Evolutionary conservation across 2,888 invertebrate genomes (phyloP), one percentile per base, ranked within the genome.

Genomic region (Macaria liturata): DNA sequence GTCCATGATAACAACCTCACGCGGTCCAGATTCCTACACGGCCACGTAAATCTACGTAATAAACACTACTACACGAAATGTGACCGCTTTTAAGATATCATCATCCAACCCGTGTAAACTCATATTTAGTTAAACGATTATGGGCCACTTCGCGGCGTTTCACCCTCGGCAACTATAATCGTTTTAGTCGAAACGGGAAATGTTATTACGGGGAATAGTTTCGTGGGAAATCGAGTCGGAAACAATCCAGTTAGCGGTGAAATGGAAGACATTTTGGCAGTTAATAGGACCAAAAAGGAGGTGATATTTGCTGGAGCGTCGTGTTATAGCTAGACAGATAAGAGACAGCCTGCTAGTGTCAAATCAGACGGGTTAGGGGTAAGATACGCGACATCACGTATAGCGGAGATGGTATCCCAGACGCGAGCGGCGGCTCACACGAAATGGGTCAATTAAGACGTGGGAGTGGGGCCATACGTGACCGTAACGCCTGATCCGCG

Each of bases 401-500:
- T 59, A 67, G 85, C 89, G 88, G 91, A 76, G 91, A 91, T 91
- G 77, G 80, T 91, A 91, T 91, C 91, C 91, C 82, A 78, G 74
- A 86, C 78, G 80, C 81, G 81, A 81, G 84, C 80, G 71, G 80
- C 87, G 83, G 84, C 85, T 86, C 83, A 89, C 88, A 88, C 88
- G 86, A 90, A 91, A 88, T 88, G 80, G 91, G 89, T 90, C 91
- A 89, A 91, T 91, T 91, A 91, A 86, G 88, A 89, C 90, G 91
- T 90, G 90, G 90, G 90, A 89, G 91, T 88, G 90, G 71, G 78
- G 69, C 66, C 75, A 75, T 76, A 86, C 91, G 90, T 91, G 91
- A 91, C 89, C 86, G 88, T 86, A 83, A 87, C 90, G 88, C 86
- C 80, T 74, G 89, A 20, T 20, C 20, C 20, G 20, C 20, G 20